These are phyloP conservation scores for Torymus texanus DNA, from an alignment of 2,888 invertebrate species.

Conservation along the genomic window DNA sequence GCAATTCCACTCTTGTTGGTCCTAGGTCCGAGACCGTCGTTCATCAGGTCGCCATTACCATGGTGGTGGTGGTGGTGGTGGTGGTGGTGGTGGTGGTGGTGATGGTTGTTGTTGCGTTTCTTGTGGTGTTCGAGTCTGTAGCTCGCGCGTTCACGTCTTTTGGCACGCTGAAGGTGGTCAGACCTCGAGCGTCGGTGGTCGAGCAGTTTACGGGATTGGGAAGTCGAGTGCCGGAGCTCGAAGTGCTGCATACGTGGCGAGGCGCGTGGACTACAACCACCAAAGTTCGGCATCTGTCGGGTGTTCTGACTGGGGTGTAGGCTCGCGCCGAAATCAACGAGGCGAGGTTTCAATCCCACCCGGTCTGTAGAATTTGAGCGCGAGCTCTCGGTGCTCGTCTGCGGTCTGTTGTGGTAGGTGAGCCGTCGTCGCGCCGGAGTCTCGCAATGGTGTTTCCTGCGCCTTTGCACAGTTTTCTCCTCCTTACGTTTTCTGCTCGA, in stretches of 20 bases:
- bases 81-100: background rate
- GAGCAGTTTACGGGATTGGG: slow-evolving; percentile 62
- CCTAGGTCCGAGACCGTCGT: slow-evolving; percentile 72
- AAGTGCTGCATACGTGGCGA: slow-evolving; percentile 72
- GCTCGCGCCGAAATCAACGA: slow-evolving; percentile 68
- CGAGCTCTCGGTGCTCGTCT: slow-evolving; percentile 70
- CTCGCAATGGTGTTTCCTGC: slow-evolving; percentile 60
- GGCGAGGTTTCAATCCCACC: slow-evolving; percentile 63
- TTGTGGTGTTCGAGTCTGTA: slow-evolving; percentile 35
- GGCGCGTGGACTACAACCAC: slow-evolving; percentile 70
- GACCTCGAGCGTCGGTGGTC: slow-evolving; percentile 69
- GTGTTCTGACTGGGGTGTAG: slow-evolving; percentile 73
- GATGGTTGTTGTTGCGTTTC: slow-evolving; percentile 32
- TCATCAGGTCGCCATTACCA: slow-evolving; percentile 59
- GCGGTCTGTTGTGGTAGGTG: slow-evolving; percentile 8
- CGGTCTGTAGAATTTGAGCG: slow-evolving; percentile 72
- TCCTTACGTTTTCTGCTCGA: slow-evolving; percentile 58
- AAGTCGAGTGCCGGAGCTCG: slow-evolving; percentile 59
- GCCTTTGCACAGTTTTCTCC: slow-evolving; percentile 62
- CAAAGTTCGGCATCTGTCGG: slow-evolving; percentile 72
- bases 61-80: too few species aligned
- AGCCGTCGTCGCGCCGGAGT: slow-evolving; percentile 9
- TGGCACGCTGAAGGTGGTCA: slow-evolving; percentile 69
- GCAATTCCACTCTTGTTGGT: slow-evolving; percentile 70
- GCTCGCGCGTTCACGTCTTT: slow-evolving; percentile 59